A percentile compares a stretch with the other conserved stretches of the same genome.
These are phyloP conservation scores for Nymphalis c-album DNA, from an alignment of 2,888 invertebrate genomes.

Conservation along the genomic window DNA sequence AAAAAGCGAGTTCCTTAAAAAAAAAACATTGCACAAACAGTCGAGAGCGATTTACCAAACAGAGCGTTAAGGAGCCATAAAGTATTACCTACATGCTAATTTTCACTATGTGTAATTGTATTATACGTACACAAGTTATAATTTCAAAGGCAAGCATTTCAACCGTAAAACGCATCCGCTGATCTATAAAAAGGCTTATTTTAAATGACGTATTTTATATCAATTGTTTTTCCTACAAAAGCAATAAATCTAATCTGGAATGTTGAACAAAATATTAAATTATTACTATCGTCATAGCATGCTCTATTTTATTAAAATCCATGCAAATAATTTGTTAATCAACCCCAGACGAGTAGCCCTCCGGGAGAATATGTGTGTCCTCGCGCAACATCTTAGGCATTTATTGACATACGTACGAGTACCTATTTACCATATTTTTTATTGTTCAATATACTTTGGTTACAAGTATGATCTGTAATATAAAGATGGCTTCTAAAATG, in stretches of 20 bases:
- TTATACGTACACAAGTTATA: slow-evolving; percentile 56
- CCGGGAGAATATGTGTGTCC: slow-evolving; percentile 52
- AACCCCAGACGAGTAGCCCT: slow-evolving; percentile 75
- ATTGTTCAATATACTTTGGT: neutral
- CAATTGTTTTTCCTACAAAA: slow-evolving; percentile 19
- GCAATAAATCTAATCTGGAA: slow-evolving; percentile 26
- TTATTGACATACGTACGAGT: neutral
- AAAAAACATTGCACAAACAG: slow-evolving; percentile 76
- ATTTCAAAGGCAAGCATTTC: slow-evolving; percentile 70
- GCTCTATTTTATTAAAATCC: slow-evolving; percentile 44
- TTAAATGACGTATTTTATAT: slow-evolving; percentile 9
- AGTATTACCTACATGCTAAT: slow-evolving; percentile 79
- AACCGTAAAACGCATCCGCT: slow-evolving; percentile 57
- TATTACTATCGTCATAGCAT: slow-evolving; percentile 32
- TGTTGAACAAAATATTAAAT: slow-evolving; percentile 6
- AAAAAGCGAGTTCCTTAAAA: slow-evolving; percentile 37
- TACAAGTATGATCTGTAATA: too few species aligned
- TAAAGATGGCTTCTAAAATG: neutral
- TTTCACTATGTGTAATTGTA: slow-evolving; percentile 68
- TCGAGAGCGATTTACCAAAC: slow-evolving; percentile 67
- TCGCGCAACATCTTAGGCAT: neutral
- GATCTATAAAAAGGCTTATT: slow-evolving; percentile 30
- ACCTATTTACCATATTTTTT: neutral
- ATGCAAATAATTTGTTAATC: slow-evolving; percentile 52
- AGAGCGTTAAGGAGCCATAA: slow-evolving; percentile 77